Conservation (phyloP, 1,140 invertebrate genomes). For the Aphelinus certus region DNA sequence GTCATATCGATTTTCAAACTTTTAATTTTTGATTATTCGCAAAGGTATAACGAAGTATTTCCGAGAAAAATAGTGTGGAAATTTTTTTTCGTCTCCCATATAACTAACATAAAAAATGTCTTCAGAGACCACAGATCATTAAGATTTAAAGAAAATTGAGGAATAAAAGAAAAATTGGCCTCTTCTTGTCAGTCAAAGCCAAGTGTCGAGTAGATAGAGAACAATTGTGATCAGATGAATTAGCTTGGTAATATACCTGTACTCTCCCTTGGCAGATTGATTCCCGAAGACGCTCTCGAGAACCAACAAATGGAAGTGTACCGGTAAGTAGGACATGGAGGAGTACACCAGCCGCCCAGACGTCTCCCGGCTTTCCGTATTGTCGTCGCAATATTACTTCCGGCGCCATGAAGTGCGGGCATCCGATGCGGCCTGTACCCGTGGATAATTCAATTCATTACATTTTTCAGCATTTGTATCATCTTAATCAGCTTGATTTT, state of each 20-base stretch:
- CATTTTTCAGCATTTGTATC: no score
- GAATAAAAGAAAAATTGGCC: not conserved
- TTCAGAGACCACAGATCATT: no score
- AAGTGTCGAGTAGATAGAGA: no score
- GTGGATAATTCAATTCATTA: conserved; percentile 19
- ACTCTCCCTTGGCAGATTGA: conserved; percentile 87
- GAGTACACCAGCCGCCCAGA: conserved; percentile 95
- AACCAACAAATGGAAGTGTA: conserved; percentile 93
- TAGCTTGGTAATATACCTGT: conserved; percentile 70
- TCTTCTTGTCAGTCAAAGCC: no score
- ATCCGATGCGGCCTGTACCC: conserved; percentile 85
- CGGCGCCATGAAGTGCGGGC: conserved; percentile 96
- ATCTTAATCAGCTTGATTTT: no score
- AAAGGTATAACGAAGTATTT: no score
- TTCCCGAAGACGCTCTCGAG: conserved; percentile 89
- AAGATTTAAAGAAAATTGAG: not conserved
- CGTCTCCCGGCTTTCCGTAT: conserved; percentile 96
- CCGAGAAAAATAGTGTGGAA: no score
- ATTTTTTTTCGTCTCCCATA: no score
- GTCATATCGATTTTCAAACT: no score
- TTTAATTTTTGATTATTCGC: no score
- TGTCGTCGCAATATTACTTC: conserved; percentile 90
- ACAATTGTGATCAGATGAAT: not conserved
- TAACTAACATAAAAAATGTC: no score
- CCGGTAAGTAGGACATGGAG: conserved; percentile 94